These are phyloP conservation scores for Temnothorax nylanderi DNA, from an alignment of 1,140 invertebrate genomes.

Conservation along the genomic window DNA sequence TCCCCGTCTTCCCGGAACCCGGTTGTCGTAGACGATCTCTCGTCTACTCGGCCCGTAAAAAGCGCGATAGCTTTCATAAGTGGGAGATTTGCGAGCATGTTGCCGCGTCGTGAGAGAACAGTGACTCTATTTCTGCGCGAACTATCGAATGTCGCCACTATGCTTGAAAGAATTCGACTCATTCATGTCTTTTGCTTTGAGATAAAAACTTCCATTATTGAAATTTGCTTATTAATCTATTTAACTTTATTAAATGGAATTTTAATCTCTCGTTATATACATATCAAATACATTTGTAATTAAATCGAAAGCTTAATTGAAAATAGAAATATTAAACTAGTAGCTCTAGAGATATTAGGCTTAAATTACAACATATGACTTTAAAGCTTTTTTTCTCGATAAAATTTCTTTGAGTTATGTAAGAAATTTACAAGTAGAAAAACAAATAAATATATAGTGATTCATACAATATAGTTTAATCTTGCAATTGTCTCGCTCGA, in stretches of 20 bases:
- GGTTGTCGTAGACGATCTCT: conserved; percentile 43
- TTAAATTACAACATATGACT: too few relatives aligned
- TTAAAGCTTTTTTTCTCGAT: too few relatives aligned
- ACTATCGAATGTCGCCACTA: not conserved
- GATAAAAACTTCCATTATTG: not conserved
- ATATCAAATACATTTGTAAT: too few relatives aligned
- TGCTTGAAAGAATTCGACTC: not conserved
- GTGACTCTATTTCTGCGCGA: conserved; percentile 5
- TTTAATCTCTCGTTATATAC: too few relatives aligned
- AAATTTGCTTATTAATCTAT: too few relatives aligned
- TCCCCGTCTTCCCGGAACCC: conserved; percentile 41
- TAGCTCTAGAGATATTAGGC: too few relatives aligned
- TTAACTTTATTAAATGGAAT: too few relatives aligned
- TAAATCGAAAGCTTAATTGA: too few relatives aligned
- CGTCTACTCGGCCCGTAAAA: conserved; percentile 26
- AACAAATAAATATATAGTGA: not conserved
- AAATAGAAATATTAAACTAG: too few relatives aligned
- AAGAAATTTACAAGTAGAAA: too few relatives aligned
- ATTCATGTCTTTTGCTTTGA: not conserved
- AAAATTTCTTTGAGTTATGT: too few relatives aligned
- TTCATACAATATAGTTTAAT: not conserved
- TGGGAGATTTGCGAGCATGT: conserved; percentile 29
- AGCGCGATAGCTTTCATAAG: conserved; percentile 37
- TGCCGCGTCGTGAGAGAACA: conserved; percentile 33
- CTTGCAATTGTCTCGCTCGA: not conserved